Base-by-base conservation (phyloP, 2,113 vertebrate species). In the Chitala chitala region DNA sequence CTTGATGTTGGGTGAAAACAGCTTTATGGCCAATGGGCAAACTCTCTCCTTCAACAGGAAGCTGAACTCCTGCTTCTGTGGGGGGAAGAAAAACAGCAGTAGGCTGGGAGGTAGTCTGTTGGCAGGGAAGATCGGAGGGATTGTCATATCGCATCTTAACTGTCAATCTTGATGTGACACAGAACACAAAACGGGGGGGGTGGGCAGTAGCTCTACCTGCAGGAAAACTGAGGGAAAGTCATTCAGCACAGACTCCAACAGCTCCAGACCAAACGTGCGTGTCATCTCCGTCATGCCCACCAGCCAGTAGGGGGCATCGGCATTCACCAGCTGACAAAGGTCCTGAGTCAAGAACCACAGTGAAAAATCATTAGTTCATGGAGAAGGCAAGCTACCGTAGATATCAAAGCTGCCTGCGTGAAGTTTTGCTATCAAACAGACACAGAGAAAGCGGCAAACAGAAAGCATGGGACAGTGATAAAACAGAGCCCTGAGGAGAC, bases 281-380 rank as follows among this genome's bases (percentile, higher is more conserved):
- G 97, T 99, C 96, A 99, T 99, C 87, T 99, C 97, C 0, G 96
- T 99, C 97, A 99, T 99, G 53, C 96, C 97, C 77, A 99, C 94
- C 0, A 99, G 88, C 97, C 97, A 99, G 83, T 98, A 99, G 72
- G 97, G 97, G 77, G 97, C 97, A 72, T 99, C 97, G 24, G 97
- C 96, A 72, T 99, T 99, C 84, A 99, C 97, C 73, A 99, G 85
- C 80, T 99, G 97, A 84, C 97, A 99, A 75, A 99, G 86, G 79
- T 99, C 97, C 97, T 99, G 82, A 0, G 31, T 3, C n/a, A n/a
- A n/a, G 33, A 46, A 12, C 12, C n/a, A 33, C 51, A 79, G 78
- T 80, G 55, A 76, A 75, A 78, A 83, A 1, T 5, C 26, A 78
- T 20, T 73, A 59, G 26, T 9, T 33, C 36, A 83, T 75, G 77